phyloP scores from a whole-genome alignment of 2,888 invertebrate genomes.

The Xestia c-nigrum region DNA sequence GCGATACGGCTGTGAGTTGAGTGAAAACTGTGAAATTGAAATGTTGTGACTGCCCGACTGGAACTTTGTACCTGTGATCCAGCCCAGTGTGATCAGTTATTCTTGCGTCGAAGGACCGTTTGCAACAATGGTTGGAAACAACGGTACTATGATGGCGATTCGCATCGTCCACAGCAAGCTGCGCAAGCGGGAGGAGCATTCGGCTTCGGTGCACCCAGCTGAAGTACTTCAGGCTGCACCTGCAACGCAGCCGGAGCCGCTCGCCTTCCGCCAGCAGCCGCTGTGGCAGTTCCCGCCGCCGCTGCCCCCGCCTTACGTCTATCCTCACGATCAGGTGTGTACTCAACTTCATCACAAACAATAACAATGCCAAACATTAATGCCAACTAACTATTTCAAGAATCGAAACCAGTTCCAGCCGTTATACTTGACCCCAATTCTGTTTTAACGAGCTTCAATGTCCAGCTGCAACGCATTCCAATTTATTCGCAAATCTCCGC shows the following conservation, averaged over 20 bases:
- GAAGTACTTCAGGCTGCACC: constrained; percentile 91
- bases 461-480: constrained; percentile 75
- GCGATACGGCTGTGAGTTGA: constrained; percentile 90
- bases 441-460: constrained; percentile 75
- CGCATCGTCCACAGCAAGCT: constrained; percentile 98
- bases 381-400: constrained; percentile 74
- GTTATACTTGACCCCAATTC: constrained; percentile 87
- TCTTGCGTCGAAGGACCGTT: constrained; percentile 86
- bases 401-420: constrained; percentile 79
- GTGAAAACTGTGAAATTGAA: constrained; percentile 87
- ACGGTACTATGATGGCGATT: constrained; percentile 96
- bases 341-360: constrained; percentile 64
- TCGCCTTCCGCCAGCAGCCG: constrained; percentile 92
- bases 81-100: constrained; percentile 88
- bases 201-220: constrained; percentile 93
- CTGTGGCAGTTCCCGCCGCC: constrained; percentile 96
- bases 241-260: constrained; percentile 88
- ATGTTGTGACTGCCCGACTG: constrained; percentile 90
- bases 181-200: constrained; percentile 95
- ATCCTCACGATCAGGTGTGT: constrained; percentile 95
- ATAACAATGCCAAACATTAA: constrained; percentile 55
- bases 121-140: constrained; percentile 95
- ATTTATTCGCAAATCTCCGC: constrained; percentile 67
- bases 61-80: constrained; percentile 88
- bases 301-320: constrained; percentile 94